These are phyloP conservation scores for Arrhopalites spinosus DNA, from an alignment of 2,888 invertebrate genomes.

Conservation along the genomic window DNA sequence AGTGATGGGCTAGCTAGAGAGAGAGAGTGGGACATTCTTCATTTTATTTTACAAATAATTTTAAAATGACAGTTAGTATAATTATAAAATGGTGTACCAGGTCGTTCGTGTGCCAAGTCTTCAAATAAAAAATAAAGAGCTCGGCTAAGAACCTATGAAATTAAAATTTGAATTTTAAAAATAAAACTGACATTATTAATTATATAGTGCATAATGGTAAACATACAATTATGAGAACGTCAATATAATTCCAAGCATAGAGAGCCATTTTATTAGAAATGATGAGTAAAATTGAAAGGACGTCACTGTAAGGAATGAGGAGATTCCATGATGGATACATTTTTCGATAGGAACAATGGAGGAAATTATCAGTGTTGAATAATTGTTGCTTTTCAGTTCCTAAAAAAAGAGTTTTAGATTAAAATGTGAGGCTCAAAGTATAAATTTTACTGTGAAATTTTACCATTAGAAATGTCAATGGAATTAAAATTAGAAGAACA, in stretches of 20 bases:
- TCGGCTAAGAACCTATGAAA: neutral
- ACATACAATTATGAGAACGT: constrained; percentile 25
- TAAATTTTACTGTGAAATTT: neutral
- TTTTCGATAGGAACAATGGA: constrained; percentile 6
- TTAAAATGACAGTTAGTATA: neutral
- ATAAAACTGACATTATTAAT: too few species aligned
- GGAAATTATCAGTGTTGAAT: neutral
- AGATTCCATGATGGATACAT: constrained; percentile 18
- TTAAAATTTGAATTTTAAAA: too few species aligned
- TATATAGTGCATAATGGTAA: too few species aligned
- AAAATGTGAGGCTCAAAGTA: neutral
- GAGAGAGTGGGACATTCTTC: neutral
- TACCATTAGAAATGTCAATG: neutral
- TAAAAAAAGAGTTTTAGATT: neutral
- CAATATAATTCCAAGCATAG: constrained; percentile 35
- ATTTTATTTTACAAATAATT: neutral
- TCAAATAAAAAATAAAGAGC: neutral
- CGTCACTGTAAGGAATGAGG: neutral
- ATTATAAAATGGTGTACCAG: neutral
- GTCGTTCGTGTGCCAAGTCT: neutral
- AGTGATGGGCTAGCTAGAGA: neutral
- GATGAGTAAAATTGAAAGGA: neutral
- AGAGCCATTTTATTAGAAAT: constrained; percentile 24
- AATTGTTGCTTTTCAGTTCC: neutral
- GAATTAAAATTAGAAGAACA: neutral